Percentiles rank a stretch among this genome's conserved stretches.
These are phyloP conservation scores for Nettapus auritus DNA, from an alignment of 2,113 vertebrate species.

Conservation along the genomic window DNA sequence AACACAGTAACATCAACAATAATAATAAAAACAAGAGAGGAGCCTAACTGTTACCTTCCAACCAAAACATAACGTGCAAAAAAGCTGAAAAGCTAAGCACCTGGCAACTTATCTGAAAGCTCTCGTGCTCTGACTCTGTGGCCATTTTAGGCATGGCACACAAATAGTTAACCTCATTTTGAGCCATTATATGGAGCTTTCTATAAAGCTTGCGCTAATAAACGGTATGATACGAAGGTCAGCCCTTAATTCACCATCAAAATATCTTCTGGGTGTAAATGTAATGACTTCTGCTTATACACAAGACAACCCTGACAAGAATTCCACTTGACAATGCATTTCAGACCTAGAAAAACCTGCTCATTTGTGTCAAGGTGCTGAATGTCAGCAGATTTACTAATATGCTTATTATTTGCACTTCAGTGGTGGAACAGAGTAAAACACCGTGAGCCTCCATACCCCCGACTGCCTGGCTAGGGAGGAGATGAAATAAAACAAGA, in stretches of 20 bases:
- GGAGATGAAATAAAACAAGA: constrained; percentile 9
- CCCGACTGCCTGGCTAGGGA: background rate
- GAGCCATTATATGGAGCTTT: constrained; percentile 5
- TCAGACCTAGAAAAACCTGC: constrained; percentile 4
- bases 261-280: constrained; percentile 46
- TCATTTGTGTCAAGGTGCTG: constrained; percentile 13
- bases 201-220: constrained; percentile 45
- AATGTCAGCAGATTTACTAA: constrained; percentile 35
- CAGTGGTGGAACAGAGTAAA: background rate
- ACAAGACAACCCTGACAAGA: constrained; percentile 22
- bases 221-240: constrained; percentile 42
- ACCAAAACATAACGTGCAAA: background rate
- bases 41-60: background rate
- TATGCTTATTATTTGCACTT: constrained; percentile 19
- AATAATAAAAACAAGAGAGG: background rate
- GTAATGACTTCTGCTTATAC: constrained; percentile 43
- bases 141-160: background rate
- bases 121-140: background rate
- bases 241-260: constrained; percentile 52
- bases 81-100: constrained; percentile 32
- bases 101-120: background rate
- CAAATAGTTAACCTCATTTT: constrained; percentile 50
- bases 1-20: background rate
- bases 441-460: background rate
- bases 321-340: constrained; percentile 41